Evolutionary conservation across 1,140 invertebrate species (phyloP).

Genomic region (Gryon sp.): DNA sequence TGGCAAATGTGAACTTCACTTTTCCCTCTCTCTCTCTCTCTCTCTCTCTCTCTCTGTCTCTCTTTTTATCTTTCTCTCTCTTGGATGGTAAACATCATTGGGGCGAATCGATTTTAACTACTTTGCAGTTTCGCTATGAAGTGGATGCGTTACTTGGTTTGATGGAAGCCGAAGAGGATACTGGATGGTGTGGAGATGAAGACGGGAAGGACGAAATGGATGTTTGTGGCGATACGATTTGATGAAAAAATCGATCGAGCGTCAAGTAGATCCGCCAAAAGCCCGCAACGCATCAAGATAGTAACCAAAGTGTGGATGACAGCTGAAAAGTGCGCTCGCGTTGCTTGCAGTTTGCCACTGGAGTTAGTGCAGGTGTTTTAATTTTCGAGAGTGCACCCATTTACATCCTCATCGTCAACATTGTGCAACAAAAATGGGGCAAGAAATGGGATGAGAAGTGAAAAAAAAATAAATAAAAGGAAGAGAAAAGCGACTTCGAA

Average conservation of each 20-base stretch:
- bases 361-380: slow-evolving; percentile 73
- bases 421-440: slow-evolving; percentile 42
- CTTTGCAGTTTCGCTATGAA: slow-evolving; percentile 34
- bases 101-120: slow-evolving; percentile 52
- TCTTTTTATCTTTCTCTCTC: too few species aligned
- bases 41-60: too few species aligned
- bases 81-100: slow-evolving; percentile 45
- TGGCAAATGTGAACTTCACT: slow-evolving; percentile 42
- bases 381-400: slow-evolving; percentile 78
- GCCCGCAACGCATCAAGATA: slow-evolving; percentile 10
- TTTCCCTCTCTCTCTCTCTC: too few species aligned
- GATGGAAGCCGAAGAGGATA: too few species aligned
- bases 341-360: not conserved
- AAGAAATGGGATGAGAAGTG: too few species aligned
- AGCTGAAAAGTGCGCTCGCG: slow-evolving; percentile 10
- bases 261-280: slow-evolving; percentile 46
- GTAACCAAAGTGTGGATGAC: slow-evolving; percentile 29
- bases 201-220: not conserved
- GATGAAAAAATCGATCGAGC: slow-evolving; percentile 52
- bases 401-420: slow-evolving; percentile 71
- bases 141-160: slow-evolving; percentile 30
- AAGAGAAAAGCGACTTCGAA: too few species aligned
- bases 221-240: slow-evolving; percentile 39
- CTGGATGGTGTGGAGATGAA: too few species aligned
- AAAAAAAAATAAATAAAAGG: too few species aligned